These are phyloP conservation scores for Hyposoter didymator DNA, from an alignment of 2,888 invertebrate species.

Conservation along the genomic window DNA sequence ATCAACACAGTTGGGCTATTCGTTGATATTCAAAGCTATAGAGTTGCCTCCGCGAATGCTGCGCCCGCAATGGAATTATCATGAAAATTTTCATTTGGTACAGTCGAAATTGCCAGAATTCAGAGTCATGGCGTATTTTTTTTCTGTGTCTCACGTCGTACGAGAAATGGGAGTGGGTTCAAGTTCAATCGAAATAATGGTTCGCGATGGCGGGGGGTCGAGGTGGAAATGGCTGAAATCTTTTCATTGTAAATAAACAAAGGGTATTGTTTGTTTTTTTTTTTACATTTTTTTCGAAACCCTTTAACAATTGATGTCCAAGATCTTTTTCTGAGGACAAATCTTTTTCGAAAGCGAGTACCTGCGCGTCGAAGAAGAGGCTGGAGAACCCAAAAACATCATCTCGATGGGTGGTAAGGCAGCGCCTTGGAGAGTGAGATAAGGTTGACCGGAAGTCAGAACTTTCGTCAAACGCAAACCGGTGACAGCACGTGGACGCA, in stretches of 20 bases:
- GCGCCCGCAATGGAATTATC: too few species aligned
- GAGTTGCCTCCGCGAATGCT: not conserved
- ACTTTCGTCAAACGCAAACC: slow-evolving; percentile 47
- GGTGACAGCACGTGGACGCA: slow-evolving; percentile 59
- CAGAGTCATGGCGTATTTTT: too few species aligned
- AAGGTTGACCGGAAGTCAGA: slow-evolving; percentile 61
- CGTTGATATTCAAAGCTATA: slow-evolving; percentile 5
- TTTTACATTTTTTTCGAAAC: slow-evolving; percentile 21
- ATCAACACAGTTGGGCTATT: slow-evolving; percentile 65
- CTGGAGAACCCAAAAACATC: slow-evolving; percentile 18
- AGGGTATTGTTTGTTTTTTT: not conserved
- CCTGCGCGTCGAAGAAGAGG: slow-evolving; percentile 42
- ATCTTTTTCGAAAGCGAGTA: slow-evolving; percentile 36
- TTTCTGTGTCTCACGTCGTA: too few species aligned
- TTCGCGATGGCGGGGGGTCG: not conserved
- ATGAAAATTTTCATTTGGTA: too few species aligned
- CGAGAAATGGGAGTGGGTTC: too few species aligned
- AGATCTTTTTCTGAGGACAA: slow-evolving; percentile 24
- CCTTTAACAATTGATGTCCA: slow-evolving; percentile 44
- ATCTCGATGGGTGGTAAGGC: slow-evolving; percentile 60
- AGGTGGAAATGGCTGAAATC: not conserved
- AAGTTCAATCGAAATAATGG: not conserved
- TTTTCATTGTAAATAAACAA: slow-evolving; percentile 1
- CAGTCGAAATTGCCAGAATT: too few species aligned
- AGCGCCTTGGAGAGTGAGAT: slow-evolving; percentile 43